Evolutionary conservation across 2,888 invertebrate genomes (phyloP).

Genomic region (Elysia crispata): DNA sequence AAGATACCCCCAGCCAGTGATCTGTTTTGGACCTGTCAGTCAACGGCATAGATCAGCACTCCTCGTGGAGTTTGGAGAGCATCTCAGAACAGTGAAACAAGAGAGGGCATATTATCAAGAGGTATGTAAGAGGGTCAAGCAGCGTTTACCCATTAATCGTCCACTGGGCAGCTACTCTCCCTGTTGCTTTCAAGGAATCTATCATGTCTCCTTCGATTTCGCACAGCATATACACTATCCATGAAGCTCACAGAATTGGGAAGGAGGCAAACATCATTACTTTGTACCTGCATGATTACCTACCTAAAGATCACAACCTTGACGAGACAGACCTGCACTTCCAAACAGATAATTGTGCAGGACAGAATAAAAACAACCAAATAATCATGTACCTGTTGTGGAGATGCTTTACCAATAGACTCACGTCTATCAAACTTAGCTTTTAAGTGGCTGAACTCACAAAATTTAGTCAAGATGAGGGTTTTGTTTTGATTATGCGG

Average conservation of each 20-base stretch:
- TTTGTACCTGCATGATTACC: conserved; percentile 40
- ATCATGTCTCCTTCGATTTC: conserved; percentile 31
- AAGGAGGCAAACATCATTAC: conserved; percentile 30
- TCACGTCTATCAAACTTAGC: conserved; percentile 2
- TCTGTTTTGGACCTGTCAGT: background rate
- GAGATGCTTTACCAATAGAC: conserved; percentile 33
- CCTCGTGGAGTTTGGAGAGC: too few relatives aligned
- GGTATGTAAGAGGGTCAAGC: background rate
- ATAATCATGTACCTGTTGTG: conserved; percentile 42
- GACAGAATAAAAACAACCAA: conserved; percentile 40
- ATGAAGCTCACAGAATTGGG: conserved; percentile 46
- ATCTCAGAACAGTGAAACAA: too few relatives aligned
- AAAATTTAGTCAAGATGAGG: conserved; percentile 51
- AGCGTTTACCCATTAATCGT: background rate
- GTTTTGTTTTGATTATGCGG: conserved; percentile 49
- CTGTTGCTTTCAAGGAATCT: background rate
- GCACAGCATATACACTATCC: conserved; percentile 55
- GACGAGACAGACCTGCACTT: conserved; percentile 27
- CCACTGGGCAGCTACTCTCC: background rate
- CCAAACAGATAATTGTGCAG: conserved; percentile 28
- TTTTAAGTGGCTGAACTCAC: conserved; percentile 49
- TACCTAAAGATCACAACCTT: conserved; percentile 39
- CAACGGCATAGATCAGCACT: too few relatives aligned
- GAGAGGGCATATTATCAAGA: background rate
- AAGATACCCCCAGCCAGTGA: background rate